Evolutionary conservation across 2,888 invertebrate genomes (phyloP).

Genomic region (Sialis fuliginosa): DNA sequence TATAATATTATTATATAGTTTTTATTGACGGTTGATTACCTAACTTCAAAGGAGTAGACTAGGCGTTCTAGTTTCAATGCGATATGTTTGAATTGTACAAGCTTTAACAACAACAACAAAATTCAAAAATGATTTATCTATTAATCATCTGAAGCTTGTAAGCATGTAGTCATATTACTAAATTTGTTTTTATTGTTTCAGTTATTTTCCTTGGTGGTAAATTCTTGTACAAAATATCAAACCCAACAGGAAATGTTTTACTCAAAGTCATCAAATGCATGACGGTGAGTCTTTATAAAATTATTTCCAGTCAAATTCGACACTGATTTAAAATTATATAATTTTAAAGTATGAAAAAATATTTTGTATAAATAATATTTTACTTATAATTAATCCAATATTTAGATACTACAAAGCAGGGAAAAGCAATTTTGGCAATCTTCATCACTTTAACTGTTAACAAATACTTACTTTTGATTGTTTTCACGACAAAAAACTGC

Average conservation of each 20-base stretch:
- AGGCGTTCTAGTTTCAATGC: no score
- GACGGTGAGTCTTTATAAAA: conserved; percentile 33
- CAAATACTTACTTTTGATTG: no score
- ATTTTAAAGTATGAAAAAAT: not conserved
- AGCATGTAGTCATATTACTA: not conserved
- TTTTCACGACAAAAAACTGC: no score
- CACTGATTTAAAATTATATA: no score
- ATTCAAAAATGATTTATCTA: no score
- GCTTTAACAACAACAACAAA: no score
- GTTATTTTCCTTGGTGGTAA: conserved; percentile 62
- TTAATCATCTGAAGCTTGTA: not conserved
- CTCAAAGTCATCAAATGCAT: conserved; percentile 52
- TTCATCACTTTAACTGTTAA: no score
- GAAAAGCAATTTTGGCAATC: no score
- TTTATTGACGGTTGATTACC: not conserved
- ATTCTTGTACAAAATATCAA: conserved; percentile 45
- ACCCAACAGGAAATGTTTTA: conserved; percentile 61
- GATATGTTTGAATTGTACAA: no score
- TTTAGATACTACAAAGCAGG: no score
- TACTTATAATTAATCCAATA: not conserved
- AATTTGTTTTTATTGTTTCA: conserved; percentile 20
- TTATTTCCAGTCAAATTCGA: not conserved
- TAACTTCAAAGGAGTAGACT: no score
- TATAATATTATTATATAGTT: no score
- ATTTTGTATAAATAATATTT: not conserved